Evolutionary conservation across 2,113 vertebrate genomes (phyloP).

Genomic region (Scytalopus superciliaris): DNA sequence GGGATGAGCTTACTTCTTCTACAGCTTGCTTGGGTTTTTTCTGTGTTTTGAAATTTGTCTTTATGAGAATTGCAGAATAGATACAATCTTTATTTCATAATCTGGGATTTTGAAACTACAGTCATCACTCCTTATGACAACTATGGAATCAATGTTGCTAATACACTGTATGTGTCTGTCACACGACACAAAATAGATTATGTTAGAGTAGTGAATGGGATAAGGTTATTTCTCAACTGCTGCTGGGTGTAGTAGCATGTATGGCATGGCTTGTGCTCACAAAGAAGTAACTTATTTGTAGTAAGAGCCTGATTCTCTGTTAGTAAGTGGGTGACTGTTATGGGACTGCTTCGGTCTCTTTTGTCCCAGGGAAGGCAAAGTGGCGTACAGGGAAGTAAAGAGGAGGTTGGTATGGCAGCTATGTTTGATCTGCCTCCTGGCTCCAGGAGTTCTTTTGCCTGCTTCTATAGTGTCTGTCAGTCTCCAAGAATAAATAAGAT

Average conservation of each 20-base stretch:
- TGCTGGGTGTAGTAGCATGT: background rate
- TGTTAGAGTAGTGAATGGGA: background rate
- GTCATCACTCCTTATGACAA: background rate
- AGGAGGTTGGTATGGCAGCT: background rate
- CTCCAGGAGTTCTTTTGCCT: background rate
- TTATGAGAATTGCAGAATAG: background rate
- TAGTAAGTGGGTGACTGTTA: background rate
- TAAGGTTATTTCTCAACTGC: background rate
- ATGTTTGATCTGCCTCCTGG: background rate
- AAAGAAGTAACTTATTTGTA: background rate
- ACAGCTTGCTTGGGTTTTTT: background rate
- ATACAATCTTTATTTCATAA: background rate
- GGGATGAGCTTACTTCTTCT: background rate
- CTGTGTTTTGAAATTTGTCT: background rate
- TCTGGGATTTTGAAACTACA: background rate
- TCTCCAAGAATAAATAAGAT: background rate
- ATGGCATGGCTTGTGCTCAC: background rate
- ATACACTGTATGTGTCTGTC: background rate
- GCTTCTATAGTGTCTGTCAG: background rate
- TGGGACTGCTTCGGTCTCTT: background rate
- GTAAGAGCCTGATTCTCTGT: background rate
- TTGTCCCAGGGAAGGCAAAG: background rate
- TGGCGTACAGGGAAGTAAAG: background rate
- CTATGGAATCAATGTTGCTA: background rate
- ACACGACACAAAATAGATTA: background rate